Base-by-base conservation (phyloP, 2,113 vertebrate genomes). In the Gasterosteus nipponicus region DNA sequence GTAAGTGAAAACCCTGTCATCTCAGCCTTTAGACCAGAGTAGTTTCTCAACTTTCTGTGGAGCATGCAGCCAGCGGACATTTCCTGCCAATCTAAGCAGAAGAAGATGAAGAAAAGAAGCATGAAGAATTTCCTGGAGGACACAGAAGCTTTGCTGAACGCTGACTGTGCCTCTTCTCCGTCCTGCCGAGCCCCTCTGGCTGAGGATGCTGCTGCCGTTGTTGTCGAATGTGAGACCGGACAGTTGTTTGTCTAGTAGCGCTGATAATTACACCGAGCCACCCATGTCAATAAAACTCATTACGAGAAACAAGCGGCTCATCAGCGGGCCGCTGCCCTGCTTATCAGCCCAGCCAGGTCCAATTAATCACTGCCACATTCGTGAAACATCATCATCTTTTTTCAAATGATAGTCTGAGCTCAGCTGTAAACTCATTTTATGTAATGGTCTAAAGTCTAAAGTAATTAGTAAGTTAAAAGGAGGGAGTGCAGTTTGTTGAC, bases 281-380 rank as follows among this genome's bases (percentile, higher is more conserved):
- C 47, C 68, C 73, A 0, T 69, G 87, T 86, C 83, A 83, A 86
- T 87, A 82, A 88, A 88, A 72, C 80, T 88, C 86, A 89, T 91
- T 89, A 89, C 29, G 66, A 5, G 15, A 63, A 73, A 76, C 11
- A 72, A 85, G 77, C 10, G 38, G 76, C 75, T 83, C 77, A 73
- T 90, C 80, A 80, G 72, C 10, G 7, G 51, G 54, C 60, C 72
- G 0, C 80, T 39, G 77, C 75, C 84, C 74, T 44, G 75, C 73
- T 86, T 63, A 83, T 90, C 81, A 75, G 65, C 69, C 12, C 60
- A 59, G 79, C 79, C 83, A 69, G 62, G 76, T 78, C 81, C 83
- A 79, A 75, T 83, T 77, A 79, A 86, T 86, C 81, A 86, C 44
- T 0, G 53, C 54, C 10, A 1, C 29, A 0, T 59, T 78, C 18